These are phyloP conservation scores for Catocala fraxini DNA, from an alignment of 2,888 invertebrate genomes.

Conservation along the genomic window DNA sequence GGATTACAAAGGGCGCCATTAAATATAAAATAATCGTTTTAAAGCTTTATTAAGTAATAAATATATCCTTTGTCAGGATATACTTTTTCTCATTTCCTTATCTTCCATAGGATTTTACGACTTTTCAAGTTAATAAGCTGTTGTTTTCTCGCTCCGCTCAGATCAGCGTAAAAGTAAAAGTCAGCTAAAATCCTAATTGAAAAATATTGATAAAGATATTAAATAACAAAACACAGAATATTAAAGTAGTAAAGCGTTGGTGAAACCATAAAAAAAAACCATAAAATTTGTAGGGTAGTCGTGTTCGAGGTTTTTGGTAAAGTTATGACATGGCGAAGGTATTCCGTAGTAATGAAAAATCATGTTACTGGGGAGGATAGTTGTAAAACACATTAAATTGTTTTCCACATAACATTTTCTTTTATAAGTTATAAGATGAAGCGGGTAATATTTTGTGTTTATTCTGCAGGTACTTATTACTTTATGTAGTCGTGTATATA, in stretches of 20 bases:
- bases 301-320: conserved; percentile 49
- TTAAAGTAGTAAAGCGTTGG: conserved; percentile 40
- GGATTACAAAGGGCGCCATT: too few species aligned
- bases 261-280: conserved; percentile 33
- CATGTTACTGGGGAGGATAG: conserved; percentile 64
- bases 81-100: conserved; percentile 1
- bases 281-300: conserved; percentile 27
- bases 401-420: conserved; percentile 46
- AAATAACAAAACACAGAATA: conserved; percentile 20
- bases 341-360: conserved; percentile 70
- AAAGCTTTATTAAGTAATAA: not conserved
- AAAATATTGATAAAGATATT: conserved; percentile 20
- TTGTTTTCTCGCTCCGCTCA: not conserved
- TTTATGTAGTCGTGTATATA: too few species aligned
- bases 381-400: conserved; percentile 71
- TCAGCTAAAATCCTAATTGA: conserved; percentile 10
- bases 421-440: conserved; percentile 30
- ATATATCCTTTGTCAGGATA: conserved; percentile 1
- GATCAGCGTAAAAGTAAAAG: conserved; percentile 6
- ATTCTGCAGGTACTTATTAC: too few species aligned
- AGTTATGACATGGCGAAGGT: conserved; percentile 50
- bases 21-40: not conserved
- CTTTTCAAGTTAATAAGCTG: not conserved
- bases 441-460: not conserved
- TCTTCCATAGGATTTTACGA: conserved; percentile 1